Conservation (phyloP, 2,113 vertebrate species). For the Indicator maculatus region DNA sequence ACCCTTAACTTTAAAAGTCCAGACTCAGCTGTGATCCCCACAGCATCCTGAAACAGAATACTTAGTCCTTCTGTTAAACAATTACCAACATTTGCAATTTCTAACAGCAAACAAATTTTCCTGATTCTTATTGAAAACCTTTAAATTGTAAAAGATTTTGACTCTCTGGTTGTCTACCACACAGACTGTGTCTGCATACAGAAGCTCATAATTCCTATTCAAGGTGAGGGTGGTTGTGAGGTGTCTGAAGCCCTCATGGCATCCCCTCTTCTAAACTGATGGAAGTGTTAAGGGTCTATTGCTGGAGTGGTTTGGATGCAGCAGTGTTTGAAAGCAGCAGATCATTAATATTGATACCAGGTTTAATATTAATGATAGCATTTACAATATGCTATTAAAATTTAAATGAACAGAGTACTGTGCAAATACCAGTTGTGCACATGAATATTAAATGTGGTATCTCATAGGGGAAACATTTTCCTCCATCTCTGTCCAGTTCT, state of each 20-base stretch:
- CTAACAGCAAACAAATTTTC: background rate
- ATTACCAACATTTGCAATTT: background rate
- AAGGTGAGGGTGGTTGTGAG: background rate
- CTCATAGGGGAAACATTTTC: background rate
- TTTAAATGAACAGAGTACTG: background rate
- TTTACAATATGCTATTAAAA: slow-evolving; percentile 10
- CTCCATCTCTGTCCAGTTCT: background rate
- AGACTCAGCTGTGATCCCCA: background rate
- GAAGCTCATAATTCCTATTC: background rate
- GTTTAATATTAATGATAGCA: slow-evolving; percentile 25
- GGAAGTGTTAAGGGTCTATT: background rate
- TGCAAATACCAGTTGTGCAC: background rate
- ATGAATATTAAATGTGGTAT: background rate
- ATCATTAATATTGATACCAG: slow-evolving; percentile 1
- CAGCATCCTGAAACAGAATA: background rate
- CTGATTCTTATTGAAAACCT: background rate
- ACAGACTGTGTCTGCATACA: background rate
- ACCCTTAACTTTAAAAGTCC: background rate
- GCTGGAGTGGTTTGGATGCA: background rate
- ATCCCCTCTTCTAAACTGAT: background rate
- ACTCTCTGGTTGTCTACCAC: background rate
- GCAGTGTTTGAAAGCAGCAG: background rate
- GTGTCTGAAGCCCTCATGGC: background rate
- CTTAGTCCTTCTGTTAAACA: background rate
- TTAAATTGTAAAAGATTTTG: background rate